Evolutionary conservation across 1,140 invertebrate species (phyloP).

Genomic region (Caenorhabditis briggsae): DNA sequence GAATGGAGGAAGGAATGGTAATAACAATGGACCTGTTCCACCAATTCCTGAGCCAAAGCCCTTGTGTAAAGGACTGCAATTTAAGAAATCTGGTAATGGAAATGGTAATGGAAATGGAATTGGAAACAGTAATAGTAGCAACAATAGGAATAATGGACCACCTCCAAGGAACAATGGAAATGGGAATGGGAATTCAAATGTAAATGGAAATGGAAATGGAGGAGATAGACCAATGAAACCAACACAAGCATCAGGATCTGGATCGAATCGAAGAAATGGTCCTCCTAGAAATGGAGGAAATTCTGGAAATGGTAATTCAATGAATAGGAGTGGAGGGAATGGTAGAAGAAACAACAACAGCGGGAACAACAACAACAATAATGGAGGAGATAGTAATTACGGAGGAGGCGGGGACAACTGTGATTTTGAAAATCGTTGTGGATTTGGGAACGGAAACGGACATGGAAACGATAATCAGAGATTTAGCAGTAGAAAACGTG

Average conservation of each 20-base stretch:
- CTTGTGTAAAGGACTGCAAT: slow-evolving; percentile 7
- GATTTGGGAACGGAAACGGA: not conserved
- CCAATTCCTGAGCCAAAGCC: slow-evolving; percentile 46
- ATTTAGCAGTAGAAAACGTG: slow-evolving; percentile 32
- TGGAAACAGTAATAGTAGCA: not conserved
- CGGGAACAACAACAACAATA: not conserved
- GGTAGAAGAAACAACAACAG: not conserved
- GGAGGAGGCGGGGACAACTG: not conserved
- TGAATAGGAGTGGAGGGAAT: not conserved
- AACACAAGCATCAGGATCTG: not conserved
- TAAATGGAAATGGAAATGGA: not conserved
- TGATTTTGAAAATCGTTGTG: slow-evolving; percentile 16
- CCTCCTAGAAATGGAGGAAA: slow-evolving; percentile 6
- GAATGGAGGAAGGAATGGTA: slow-evolving; percentile 30
- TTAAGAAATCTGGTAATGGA: slow-evolving; percentile 15
- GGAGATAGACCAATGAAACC: not conserved
- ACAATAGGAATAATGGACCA: slow-evolving; percentile 17
- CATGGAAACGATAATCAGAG: slow-evolving; percentile 45
- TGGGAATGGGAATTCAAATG: not conserved
- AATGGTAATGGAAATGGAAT: not conserved
- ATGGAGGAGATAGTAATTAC: slow-evolving; percentile 9
- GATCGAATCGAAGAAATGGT: slow-evolving; percentile 26
- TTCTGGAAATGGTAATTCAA: not conserved
- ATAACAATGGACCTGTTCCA: slow-evolving; percentile 30
- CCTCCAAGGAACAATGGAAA: slow-evolving; percentile 13